Conservation (phyloP, 2,113 vertebrate genomes). For the Eudorcas thomsonii region DNA sequence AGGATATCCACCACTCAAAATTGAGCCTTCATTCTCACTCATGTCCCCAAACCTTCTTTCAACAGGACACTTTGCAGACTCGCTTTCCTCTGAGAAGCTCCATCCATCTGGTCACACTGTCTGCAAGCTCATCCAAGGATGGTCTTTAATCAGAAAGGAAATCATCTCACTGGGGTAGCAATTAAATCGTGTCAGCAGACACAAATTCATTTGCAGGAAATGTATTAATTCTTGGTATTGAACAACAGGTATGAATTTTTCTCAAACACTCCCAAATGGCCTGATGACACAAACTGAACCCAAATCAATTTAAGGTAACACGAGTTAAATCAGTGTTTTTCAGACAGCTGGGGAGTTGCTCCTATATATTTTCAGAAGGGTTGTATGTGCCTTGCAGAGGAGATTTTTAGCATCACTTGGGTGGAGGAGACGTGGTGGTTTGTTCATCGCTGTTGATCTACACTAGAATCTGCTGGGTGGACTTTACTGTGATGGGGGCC, state of each 20-base stretch:
- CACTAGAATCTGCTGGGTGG: not conserved
- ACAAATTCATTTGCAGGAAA: not conserved
- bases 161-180: not conserved
- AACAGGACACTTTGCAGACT: not conserved
- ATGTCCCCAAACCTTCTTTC: not conserved
- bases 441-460: not conserved
- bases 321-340: not conserved
- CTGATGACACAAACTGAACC: not conserved
- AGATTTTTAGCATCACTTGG: not conserved
- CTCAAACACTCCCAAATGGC: not conserved
- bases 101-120: not conserved
- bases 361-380: not conserved
- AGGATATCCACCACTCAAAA: not conserved
- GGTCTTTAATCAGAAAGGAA: not conserved
- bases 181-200: not conserved
- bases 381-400: accelerated
- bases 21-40: not conserved
- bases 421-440: not conserved
- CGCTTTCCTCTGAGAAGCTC: not conserved
- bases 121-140: not conserved
- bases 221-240: not conserved
- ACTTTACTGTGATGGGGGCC: not conserved
- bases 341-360: not conserved
- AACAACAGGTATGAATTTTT: not conserved
- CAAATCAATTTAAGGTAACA: not conserved